phyloP scores from a whole-genome alignment of 2,888 invertebrate species.

The Entomobrya proxima region DNA sequence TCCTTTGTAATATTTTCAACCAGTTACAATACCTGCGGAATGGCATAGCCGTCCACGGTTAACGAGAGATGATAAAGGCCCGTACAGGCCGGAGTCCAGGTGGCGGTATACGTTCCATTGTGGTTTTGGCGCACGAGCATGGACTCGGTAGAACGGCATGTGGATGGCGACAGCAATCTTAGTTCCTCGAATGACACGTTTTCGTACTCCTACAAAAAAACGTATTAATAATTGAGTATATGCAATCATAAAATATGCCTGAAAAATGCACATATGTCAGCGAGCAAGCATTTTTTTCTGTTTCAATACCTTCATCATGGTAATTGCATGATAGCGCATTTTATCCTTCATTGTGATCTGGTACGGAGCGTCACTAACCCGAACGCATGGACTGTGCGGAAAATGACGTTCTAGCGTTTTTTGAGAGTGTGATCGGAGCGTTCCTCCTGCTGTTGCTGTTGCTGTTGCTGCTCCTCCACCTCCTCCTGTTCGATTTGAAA shows the following conservation, averaged over 20 bases:
- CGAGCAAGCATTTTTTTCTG: no score
- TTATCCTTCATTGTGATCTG: conserved; percentile 92
- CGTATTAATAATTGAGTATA: neutral
- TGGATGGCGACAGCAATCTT: conserved; percentile 84
- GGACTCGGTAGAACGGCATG: conserved; percentile 86
- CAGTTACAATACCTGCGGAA: conserved; percentile 81
- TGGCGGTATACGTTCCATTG: conserved; percentile 89
- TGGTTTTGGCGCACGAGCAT: conserved; percentile 86
- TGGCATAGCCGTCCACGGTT: conserved; percentile 89
- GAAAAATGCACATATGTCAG: neutral
- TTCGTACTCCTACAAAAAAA: conserved; percentile 84
- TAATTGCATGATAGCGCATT: conserved; percentile 95
- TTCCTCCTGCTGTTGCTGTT: no score
- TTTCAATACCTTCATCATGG: conserved; percentile 89
- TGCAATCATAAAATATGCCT: neutral
- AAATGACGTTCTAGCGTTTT: conserved; percentile 26
- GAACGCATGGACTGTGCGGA: conserved; percentile 41
- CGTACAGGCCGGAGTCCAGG: conserved; percentile 94
- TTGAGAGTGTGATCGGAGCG: conserved; percentile 31
- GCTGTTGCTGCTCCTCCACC: no score
- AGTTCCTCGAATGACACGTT: conserved; percentile 97
- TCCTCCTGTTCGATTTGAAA: no score
- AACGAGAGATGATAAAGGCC: conserved; percentile 93
- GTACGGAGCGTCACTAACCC: conserved; percentile 83
- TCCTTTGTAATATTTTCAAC: neutral